Base-by-base conservation (phyloP, 2,113 vertebrate species). In the Damaliscus lunatus region DNA sequence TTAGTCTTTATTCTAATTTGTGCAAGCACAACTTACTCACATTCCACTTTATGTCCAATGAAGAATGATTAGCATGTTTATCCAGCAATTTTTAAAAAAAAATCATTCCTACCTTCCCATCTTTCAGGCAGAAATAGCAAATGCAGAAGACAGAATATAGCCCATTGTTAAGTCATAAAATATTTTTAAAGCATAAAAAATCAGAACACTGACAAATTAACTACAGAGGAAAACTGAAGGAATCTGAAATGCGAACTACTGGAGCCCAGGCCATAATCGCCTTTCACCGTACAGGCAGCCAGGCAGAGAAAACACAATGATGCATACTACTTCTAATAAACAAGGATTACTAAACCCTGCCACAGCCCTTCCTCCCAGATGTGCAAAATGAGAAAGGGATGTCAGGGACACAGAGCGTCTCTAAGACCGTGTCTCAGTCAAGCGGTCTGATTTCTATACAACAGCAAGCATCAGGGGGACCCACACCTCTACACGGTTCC, bases 51-150 rank as follows among this genome's bases (percentile, higher is more conserved):
- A 57, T 12, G 9, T 8, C 78, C 43, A 40, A 36, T 6, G 5
- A 64, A 91, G 57, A 91, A 60, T 1, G 17, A 88, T 21, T 53
- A 64, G 36, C 43, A 81, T 36, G 83, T 19, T 83, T 84, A 90
- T 21, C 23, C 16, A 52, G 3, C 17, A 48, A 29, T 33, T 59
- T 92, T 23, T 8, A 57, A 13, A 91, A 60, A 91, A 67, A 91
- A 93, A 90, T 4, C 81, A 1, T 29, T 91, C 59, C 59, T 33
- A 74, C 11, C 25, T 17, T 94, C 21, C 74, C 52, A 59, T 59
- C 92, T 96, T 93, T 85, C 50, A 55, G 19, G 36, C 88, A 88
- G 55, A 95, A 82, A 94, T 19, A 89, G 46, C 19, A 84, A 95
- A 74, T 36, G 59, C 0, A 90, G 12, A 60, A 88, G 40, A 95